Evolutionary conservation across 2,888 invertebrate species (phyloP).

Genomic region (Rotaria socialis): DNA sequence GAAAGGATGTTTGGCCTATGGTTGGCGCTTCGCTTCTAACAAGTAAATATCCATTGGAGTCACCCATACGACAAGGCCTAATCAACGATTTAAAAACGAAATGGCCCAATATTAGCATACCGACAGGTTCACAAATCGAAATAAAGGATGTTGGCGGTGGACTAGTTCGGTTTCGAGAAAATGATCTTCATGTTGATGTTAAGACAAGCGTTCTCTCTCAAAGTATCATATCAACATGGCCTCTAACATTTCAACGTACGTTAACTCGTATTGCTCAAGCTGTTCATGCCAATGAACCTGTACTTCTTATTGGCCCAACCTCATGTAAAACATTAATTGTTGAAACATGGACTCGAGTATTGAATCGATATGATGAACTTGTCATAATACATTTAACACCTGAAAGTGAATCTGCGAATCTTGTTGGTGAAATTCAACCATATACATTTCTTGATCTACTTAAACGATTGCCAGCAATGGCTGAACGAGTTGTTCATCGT

Average conservation of each 20-base stretch:
- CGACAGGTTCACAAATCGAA: background rate
- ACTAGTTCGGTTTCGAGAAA: background rate
- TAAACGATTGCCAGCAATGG: background rate
- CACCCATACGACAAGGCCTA: background rate
- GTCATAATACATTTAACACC: background rate
- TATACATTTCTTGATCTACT: slow-evolving; percentile 23
- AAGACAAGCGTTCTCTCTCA: no score
- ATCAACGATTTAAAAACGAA: background rate
- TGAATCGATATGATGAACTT: background rate
- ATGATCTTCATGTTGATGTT: background rate
- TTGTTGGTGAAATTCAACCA: slow-evolving; percentile 13
- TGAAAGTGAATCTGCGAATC: background rate
- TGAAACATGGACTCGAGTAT: slow-evolving; percentile 5
- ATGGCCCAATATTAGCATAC: background rate
- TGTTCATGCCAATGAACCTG: background rate
- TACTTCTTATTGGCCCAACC: background rate
- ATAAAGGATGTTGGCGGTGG: background rate
- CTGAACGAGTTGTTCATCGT: background rate
- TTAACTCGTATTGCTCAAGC: background rate
- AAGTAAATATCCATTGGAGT: background rate
- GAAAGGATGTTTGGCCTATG: background rate
- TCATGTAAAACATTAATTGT: background rate
- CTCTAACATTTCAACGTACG: background rate
- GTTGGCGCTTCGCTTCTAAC: background rate
- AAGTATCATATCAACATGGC: background rate